phyloP scores from a whole-genome alignment of 2,888 invertebrate genomes.

The Charanyca ferruginea region DNA sequence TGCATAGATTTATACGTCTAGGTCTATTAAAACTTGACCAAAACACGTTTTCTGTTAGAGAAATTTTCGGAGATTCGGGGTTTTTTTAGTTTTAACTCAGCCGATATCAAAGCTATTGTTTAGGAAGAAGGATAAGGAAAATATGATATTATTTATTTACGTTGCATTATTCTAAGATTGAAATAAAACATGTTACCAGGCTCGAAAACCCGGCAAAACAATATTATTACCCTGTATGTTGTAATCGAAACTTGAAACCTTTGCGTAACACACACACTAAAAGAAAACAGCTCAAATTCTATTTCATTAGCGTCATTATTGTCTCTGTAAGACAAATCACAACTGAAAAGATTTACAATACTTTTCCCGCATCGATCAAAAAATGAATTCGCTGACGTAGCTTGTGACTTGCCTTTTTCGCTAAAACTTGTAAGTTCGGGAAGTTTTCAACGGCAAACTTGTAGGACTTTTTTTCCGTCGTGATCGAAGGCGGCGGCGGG shows the following conservation, averaged over 20 bases:
- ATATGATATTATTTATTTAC: too few relatives aligned
- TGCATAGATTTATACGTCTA: constrained; percentile 29
- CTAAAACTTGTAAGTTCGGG: constrained; percentile 46
- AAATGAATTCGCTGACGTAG: constrained; percentile 30
- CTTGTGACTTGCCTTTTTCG: constrained; percentile 58
- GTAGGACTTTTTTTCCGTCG: constrained; percentile 55
- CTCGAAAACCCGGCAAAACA: too few relatives aligned
- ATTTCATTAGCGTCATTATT: neutral
- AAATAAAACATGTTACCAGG: too few relatives aligned
- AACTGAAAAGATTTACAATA: constrained; percentile 25
- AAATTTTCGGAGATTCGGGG: neutral
- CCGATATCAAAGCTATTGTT: too few relatives aligned
- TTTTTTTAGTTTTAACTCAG: too few relatives aligned
- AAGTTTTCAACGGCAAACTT: constrained; percentile 62
- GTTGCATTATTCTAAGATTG: too few relatives aligned
- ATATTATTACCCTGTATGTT: too few relatives aligned
- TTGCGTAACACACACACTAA: neutral
- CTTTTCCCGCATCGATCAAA: constrained; percentile 42
- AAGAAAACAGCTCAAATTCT: neutral
- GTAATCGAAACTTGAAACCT: neutral
- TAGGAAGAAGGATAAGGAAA: too few relatives aligned
- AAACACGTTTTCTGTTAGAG: constrained; percentile 13
- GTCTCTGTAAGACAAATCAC: neutral
- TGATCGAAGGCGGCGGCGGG: constrained; percentile 57
- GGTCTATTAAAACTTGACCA: constrained; percentile 49